Percentiles rank a stretch among this genome's conserved stretches.
phyloP scores from a whole-genome alignment of 1,140 invertebrate species.

The Paralvinella palmiformis region DNA sequence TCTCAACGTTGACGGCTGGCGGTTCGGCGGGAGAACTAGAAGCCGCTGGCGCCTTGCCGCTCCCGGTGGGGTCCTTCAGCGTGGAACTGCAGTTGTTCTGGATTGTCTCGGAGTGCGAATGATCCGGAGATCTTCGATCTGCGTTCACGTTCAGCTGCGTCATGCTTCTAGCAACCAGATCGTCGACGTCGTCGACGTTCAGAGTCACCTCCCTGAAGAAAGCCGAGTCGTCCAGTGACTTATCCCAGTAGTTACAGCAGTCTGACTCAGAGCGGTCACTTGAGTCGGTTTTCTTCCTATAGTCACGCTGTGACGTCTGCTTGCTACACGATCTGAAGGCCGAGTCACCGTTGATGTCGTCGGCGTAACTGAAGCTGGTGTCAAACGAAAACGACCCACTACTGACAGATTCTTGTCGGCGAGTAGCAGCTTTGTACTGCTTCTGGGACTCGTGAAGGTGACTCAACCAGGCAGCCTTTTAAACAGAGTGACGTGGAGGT shows the following conservation, averaged over 20 bases:
- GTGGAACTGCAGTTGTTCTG: too few relatives aligned
- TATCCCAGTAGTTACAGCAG: too few relatives aligned
- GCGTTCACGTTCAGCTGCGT: too few relatives aligned
- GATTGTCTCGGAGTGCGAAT: too few relatives aligned
- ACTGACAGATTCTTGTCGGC: not conserved
- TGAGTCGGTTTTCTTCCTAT: not conserved
- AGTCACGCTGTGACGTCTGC: not conserved
- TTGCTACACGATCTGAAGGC: not conserved
- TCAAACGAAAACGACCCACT: not conserved
- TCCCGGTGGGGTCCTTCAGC: too few relatives aligned
- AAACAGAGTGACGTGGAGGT: conserved; percentile 21
- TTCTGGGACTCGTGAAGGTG: conserved; percentile 56
- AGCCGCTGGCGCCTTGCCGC: too few relatives aligned
- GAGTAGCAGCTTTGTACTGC: conserved; percentile 50
- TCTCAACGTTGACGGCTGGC: not conserved
- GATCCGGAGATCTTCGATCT: too few relatives aligned
- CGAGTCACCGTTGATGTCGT: not conserved
- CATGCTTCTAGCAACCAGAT: too few relatives aligned
- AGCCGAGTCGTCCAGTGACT: too few relatives aligned
- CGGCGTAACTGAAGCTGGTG: not conserved
- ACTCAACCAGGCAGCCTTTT: conserved; percentile 53
- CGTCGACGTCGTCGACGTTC: too few relatives aligned
- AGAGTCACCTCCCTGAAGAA: too few relatives aligned
- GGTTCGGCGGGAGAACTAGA: not conserved
- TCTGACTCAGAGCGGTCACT: not conserved